These are phyloP conservation scores for Haliclona indistincta DNA, from an alignment of 37 sponge, comb jelly and placozoan species.

Conservation along the genomic window DNA sequence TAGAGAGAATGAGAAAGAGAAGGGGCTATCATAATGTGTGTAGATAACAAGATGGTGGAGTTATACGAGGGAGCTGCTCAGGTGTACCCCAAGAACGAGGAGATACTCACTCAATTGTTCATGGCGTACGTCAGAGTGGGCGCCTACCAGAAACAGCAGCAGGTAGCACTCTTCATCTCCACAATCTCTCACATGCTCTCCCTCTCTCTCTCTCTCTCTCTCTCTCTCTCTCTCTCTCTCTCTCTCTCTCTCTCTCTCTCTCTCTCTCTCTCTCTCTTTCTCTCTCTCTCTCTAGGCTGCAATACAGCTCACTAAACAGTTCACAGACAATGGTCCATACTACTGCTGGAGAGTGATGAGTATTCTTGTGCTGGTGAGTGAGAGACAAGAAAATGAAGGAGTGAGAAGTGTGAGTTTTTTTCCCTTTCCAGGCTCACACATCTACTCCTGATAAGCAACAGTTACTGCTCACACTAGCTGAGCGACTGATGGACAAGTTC, in stretches of 20 bases:
- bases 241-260: conserved; percentile 6
- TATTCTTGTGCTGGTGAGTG: conserved; percentile 87
- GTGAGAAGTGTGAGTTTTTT: neutral
- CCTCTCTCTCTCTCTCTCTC: conserved; percentile 4
- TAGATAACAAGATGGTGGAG: conserved; percentile 74
- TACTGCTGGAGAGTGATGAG: conserved; percentile 98
- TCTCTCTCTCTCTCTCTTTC: conserved; percentile 14
- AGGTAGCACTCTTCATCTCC: conserved; percentile 36
- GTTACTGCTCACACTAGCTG: conserved; percentile 81
- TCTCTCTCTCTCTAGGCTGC: conserved; percentile 50
- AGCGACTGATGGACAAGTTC: conserved; percentile 82
- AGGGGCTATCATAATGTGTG: neutral
- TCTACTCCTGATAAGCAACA: conserved; percentile 30
- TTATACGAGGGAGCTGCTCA: conserved; percentile 83
- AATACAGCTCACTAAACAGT: conserved; percentile 63
- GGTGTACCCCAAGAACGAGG: conserved; percentile 80
- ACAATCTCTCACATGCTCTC: neutral
- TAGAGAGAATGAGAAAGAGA: neutral
- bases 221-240: conserved; percentile 12
- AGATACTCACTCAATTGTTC: conserved; percentile 91
- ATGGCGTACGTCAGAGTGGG: conserved; percentile 92
- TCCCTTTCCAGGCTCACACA: conserved; percentile 36
- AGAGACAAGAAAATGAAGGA: neutral
- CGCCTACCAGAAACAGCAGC: conserved; percentile 92
- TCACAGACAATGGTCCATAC: conserved; percentile 84